Conservation (phyloP, 2,888 invertebrate species). For the Rhaphigaster nebulosa region DNA sequence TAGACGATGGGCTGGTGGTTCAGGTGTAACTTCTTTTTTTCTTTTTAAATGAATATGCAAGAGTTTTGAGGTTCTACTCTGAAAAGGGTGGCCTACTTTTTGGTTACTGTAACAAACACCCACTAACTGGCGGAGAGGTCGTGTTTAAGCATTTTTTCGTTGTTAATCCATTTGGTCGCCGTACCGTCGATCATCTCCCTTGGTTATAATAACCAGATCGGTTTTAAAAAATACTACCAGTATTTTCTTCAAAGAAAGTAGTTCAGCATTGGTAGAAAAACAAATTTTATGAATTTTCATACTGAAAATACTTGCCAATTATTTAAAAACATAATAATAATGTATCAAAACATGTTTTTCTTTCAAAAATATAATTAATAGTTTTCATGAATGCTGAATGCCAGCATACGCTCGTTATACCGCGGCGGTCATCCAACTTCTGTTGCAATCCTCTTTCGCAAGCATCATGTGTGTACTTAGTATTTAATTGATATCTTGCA, state of each 20-base stretch:
- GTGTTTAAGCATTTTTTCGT: background rate
- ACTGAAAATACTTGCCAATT: too few relatives aligned
- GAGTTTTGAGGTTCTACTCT: background rate
- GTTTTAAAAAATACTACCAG: too few relatives aligned
- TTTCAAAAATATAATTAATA: too few relatives aligned
- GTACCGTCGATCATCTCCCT: background rate
- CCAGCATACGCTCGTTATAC: too few relatives aligned
- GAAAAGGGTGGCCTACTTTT: background rate
- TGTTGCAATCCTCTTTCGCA: background rate
- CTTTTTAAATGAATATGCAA: background rate
- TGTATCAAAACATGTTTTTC: too few relatives aligned
- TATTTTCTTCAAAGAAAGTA: too few relatives aligned
- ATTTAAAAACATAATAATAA: too few relatives aligned
- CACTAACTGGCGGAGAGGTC: background rate
- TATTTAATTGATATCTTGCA: background rate
- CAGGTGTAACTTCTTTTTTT: background rate
- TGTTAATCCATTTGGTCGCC: background rate
- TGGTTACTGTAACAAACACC: background rate
- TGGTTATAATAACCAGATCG: background rate
- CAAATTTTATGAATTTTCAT: too few relatives aligned
- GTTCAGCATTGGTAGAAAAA: too few relatives aligned
- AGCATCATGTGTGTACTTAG: background rate
- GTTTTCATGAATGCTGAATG: too few relatives aligned
- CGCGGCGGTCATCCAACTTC: background rate
- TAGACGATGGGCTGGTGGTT: background rate